Conservation (phyloP, 2,888 invertebrate genomes). For the Gari tellinella region DNA sequence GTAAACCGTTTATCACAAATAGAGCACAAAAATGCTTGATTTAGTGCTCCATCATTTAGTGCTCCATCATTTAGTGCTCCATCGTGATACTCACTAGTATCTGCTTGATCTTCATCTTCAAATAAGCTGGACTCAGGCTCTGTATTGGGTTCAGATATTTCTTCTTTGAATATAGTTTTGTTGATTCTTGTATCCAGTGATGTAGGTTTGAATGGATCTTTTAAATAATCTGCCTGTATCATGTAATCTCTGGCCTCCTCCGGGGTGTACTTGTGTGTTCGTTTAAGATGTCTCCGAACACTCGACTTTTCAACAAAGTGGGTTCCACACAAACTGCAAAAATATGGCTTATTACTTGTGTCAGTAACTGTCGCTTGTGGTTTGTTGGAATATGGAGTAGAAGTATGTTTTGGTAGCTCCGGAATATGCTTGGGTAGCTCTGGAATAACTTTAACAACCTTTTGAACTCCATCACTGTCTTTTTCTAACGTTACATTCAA, state of each 20-base stretch:
- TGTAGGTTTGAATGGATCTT: conserved; percentile 1
- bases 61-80: neutral
- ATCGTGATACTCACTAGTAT: conserved; percentile 5
- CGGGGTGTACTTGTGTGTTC: conserved; percentile 44
- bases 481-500: conserved; percentile 50
- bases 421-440: conserved; percentile 8
- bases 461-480: conserved; percentile 48
- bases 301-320: conserved; percentile 52
- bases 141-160: too few species aligned
- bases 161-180: too few species aligned
- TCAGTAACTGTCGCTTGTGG: neutral
- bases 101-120: conserved; percentile 15
- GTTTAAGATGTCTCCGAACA: conserved; percentile 47
- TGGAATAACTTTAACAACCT: conserved; percentile 49
- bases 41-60: neutral
- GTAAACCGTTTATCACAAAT: conserved; percentile 26
- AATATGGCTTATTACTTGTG: conserved; percentile 35
- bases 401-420: too few species aligned
- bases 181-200: too few species aligned
- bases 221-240: conserved; percentile 39
- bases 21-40: conserved; percentile 30
- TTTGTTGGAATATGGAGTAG: neutral
- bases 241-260: conserved; percentile 46
- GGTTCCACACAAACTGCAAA: conserved; percentile 46
- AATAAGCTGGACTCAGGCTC: neutral